phyloP scores from a whole-genome alignment of 2,888 invertebrate species.

The Biston stratarius region DNA sequence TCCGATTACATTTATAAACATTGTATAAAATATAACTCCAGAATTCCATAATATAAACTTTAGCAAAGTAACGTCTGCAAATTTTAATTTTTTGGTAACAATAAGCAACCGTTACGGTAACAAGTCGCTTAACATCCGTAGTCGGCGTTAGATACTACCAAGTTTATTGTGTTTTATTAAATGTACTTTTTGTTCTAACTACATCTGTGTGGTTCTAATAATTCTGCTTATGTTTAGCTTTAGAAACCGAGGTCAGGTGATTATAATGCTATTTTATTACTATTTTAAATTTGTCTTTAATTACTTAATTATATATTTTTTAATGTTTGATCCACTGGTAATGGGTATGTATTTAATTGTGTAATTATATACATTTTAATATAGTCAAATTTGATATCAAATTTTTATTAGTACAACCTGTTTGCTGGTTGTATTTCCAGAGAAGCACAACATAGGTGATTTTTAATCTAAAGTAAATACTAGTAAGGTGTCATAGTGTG shows the following conservation, averaged over 20 bases:
- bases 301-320: neutral
- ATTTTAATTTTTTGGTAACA: no score
- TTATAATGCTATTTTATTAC: constrained; percentile 30
- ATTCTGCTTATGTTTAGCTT: constrained; percentile 33
- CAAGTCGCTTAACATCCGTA: neutral
- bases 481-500: no score
- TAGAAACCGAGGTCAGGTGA: constrained; percentile 66
- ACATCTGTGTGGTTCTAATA: constrained; percentile 27
- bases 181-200: constrained; percentile 37
- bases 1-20: no score
- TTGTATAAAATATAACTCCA: no score
- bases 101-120: neutral
- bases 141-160: neutral
- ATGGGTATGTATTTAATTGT: no score
- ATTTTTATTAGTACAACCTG: no score
- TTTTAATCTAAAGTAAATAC: no score
- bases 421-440: no score
- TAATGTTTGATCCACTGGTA: neutral
- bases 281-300: neutral
- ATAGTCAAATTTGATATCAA: no score
- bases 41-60: no score
- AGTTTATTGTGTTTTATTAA: neutral
- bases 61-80: neutral
- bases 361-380: no score
- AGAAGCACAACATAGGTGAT: no score